These are phyloP conservation scores for Dunckerocampus dactyliophorus DNA, from an alignment of 2,113 vertebrate genomes.

Conservation along the genomic window DNA sequence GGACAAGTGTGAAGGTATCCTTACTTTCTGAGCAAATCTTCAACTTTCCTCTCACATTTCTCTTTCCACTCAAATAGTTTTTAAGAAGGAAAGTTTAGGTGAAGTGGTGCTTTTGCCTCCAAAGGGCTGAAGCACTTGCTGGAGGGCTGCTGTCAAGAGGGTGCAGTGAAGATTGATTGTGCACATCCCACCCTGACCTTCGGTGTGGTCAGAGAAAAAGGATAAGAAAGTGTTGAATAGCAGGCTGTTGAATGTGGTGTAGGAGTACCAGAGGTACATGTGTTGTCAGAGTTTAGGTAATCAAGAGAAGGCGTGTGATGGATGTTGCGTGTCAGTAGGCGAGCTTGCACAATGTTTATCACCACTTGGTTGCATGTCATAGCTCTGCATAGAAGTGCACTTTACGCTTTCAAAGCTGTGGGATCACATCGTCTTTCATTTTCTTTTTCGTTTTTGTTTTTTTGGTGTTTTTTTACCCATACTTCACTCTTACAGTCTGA, in stretches of 20 bases:
- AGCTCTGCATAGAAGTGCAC: slow-evolving; percentile 25
- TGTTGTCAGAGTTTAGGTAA: slow-evolving; percentile 43
- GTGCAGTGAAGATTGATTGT: slow-evolving; percentile 58
- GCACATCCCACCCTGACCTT: slow-evolving; percentile 52
- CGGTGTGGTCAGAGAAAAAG: slow-evolving; percentile 36
- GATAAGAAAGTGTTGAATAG: slow-evolving; percentile 39
- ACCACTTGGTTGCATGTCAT: slow-evolving; percentile 17
- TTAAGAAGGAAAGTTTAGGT: slow-evolving; percentile 31
- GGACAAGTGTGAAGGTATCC: too few relatives aligned
- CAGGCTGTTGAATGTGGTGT: slow-evolving; percentile 38
- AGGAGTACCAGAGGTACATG: slow-evolving; percentile 24
- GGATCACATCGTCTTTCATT: slow-evolving; percentile 12
- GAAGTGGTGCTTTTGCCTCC: slow-evolving; percentile 15
- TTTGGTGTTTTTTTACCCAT: too few relatives aligned
- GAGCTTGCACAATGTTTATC: slow-evolving; percentile 11
- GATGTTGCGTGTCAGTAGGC: slow-evolving; percentile 43
- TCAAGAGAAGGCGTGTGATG: slow-evolving; percentile 52
- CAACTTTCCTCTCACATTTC: slow-evolving; percentile 30
- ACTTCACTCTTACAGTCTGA: too few relatives aligned
- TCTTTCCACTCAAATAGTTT: slow-evolving; percentile 49
- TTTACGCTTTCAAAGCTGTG: slow-evolving; percentile 14
- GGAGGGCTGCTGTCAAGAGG: slow-evolving; percentile 55
- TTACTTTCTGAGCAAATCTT: background rate
- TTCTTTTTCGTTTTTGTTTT: too few relatives aligned
- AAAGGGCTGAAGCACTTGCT: slow-evolving; percentile 39